Percentiles rank a stretch among this genome's conserved stretches.
phyloP scores from a whole-genome alignment of 2,113 vertebrate species.

The Beaufortia kweichowensis region DNA sequence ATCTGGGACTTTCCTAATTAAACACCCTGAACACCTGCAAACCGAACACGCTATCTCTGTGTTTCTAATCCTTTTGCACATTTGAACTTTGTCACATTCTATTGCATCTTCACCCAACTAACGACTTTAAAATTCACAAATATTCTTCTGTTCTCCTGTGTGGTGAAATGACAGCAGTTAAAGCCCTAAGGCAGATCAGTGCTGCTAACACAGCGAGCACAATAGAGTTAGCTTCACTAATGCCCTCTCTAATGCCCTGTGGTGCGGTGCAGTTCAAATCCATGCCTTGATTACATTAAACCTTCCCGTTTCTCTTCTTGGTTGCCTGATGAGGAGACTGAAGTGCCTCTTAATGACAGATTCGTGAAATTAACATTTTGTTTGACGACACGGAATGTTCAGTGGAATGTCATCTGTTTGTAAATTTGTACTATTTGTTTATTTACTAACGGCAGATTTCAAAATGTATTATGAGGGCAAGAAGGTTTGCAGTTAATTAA shows the following conservation, averaged over 20 bases:
- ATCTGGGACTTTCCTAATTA: constrained; percentile 3
- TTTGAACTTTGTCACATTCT: constrained; percentile 40
- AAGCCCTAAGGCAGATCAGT: constrained; percentile 28
- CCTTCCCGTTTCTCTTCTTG: constrained; percentile 42
- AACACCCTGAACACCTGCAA: constrained; percentile 25
- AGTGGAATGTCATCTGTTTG: constrained; percentile 34
- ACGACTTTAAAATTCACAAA: constrained; percentile 42
- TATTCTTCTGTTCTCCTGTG: constrained; percentile 34
- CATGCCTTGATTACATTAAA: constrained; percentile 50
- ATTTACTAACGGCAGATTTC: too few relatives aligned
- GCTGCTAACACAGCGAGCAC: constrained; percentile 27
- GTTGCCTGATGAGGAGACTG: constrained; percentile 32
- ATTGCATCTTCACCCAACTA: constrained; percentile 35
- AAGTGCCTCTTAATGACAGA: constrained; percentile 54
- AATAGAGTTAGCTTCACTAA: constrained; percentile 45
- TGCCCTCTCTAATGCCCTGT: constrained; percentile 36
- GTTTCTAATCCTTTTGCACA: constrained; percentile 32
- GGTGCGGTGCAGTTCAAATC: constrained; percentile 27
- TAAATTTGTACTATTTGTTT: too few relatives aligned
- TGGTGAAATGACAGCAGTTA: constrained; percentile 17
- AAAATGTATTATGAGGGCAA: not conserved
- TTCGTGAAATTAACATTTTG: constrained; percentile 47
- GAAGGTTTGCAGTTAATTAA: not conserved
- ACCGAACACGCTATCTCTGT: not conserved
- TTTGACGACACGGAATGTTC: constrained; percentile 12